These are phyloP conservation scores for Sylvia borin DNA, from an alignment of 2,797 vertebrate genomes.

Conservation along the genomic window DNA sequence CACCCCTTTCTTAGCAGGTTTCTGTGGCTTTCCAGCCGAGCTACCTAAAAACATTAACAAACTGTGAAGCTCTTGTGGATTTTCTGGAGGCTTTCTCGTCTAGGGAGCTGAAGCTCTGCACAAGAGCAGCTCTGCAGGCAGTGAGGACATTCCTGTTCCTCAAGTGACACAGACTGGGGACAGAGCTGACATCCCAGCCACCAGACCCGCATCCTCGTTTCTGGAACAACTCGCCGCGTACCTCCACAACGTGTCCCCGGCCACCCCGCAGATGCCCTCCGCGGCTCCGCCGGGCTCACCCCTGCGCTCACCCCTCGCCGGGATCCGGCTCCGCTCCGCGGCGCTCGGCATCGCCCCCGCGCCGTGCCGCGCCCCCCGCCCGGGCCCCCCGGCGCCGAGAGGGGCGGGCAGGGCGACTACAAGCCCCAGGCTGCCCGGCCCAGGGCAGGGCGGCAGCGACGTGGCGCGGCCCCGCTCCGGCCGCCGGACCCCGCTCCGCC, in stretches of 20 bases:
- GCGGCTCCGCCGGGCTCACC: background rate
- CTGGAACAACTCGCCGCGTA: accelerated
- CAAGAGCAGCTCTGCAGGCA: background rate
- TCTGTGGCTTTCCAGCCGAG: background rate
- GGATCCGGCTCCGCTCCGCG: background rate
- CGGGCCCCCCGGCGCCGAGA: background rate
- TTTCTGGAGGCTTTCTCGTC: background rate
- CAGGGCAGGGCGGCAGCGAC: slow-evolving; percentile 19
- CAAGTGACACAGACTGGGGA: background rate
- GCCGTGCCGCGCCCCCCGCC: background rate
- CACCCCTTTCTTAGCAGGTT: background rate
- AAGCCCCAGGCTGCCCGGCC: background rate
- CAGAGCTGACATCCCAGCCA: background rate
- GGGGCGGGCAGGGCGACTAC: background rate
- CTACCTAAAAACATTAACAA: background rate
- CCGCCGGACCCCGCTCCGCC: background rate
- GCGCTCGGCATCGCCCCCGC: background rate
- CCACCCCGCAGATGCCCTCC: background rate
- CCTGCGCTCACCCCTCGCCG: background rate
- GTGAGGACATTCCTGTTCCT: background rate
- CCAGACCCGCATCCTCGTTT: background rate
- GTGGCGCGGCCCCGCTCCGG: background rate
- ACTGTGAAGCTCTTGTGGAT: background rate
- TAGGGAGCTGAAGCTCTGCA: background rate
- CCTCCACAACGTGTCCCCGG: accelerated